Percentiles rank a stretch among this genome's conserved stretches.
Conservation (phyloP, 2,113 vertebrate genomes). For the Heterotilapia buettikoferi region DNA sequence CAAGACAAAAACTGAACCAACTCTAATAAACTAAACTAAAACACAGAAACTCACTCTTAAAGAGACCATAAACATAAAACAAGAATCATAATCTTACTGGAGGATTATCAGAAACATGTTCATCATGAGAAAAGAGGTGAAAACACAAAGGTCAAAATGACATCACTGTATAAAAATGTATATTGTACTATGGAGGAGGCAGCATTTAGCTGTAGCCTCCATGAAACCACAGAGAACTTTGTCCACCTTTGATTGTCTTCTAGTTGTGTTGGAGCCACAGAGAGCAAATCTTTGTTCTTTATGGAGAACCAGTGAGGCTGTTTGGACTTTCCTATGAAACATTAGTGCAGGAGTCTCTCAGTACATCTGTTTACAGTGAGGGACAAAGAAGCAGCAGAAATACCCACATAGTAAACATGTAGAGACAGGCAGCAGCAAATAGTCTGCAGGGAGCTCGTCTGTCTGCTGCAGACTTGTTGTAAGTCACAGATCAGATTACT, state of each 20-base stretch:
- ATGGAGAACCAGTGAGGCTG: too few species aligned
- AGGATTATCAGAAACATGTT: too few species aligned
- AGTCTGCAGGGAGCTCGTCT: accelerated
- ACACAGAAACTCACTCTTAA: too few species aligned
- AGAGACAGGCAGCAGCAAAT: not conserved
- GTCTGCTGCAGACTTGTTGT: not conserved
- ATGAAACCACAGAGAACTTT: not conserved
- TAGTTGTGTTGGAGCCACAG: too few species aligned
- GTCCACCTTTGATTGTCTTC: not conserved
- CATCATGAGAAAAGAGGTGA: not conserved
- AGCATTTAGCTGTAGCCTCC: not conserved
- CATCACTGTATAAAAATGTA: not conserved
- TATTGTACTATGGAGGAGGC: not conserved
- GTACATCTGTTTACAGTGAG: too few species aligned
- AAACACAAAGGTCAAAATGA: not conserved
- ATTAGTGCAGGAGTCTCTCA: too few species aligned
- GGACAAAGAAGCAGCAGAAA: accelerated
- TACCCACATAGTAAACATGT: accelerated
- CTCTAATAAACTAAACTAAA: too few species aligned
- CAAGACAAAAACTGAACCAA: too few species aligned
- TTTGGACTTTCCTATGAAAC: too few species aligned
- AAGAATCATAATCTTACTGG: too few species aligned
- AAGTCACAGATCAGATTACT: not conserved
- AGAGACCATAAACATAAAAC: too few species aligned
- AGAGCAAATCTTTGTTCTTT: too few species aligned